Conservation (phyloP, 1,140 invertebrate genomes). For the Pissodes strobi region DNA sequence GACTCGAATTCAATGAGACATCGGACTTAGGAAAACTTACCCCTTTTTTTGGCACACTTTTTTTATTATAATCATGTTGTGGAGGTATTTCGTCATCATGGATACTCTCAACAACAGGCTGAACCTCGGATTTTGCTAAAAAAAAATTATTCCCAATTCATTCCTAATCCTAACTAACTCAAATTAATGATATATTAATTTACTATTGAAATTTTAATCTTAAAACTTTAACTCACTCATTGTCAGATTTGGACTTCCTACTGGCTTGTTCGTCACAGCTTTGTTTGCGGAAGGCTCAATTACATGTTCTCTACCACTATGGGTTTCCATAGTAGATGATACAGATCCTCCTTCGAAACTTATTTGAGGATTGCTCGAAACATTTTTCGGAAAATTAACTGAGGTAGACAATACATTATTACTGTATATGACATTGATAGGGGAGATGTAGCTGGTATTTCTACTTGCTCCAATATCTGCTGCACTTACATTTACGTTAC, state of each 20-base stretch:
- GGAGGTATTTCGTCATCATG: slow-evolving; percentile 4
- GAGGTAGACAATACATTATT: too few relatives aligned
- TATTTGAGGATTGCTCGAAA: not conserved
- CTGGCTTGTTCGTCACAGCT: not conserved
- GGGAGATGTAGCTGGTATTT: too few relatives aligned
- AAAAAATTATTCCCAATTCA: too few relatives aligned
- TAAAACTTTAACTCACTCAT: too few relatives aligned
- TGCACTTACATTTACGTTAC: too few relatives aligned
- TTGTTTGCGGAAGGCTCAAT: not conserved
- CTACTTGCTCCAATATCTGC: too few relatives aligned
- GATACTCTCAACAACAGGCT: slow-evolving; percentile 10
- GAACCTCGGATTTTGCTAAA: slow-evolving; percentile 4
- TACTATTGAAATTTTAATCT: not conserved
- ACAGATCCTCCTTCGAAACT: not conserved
- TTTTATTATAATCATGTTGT: slow-evolving; percentile 24
- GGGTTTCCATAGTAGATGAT: not conserved
- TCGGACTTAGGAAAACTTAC: slow-evolving; percentile 17
- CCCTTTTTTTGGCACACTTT: slow-evolving; percentile 36
- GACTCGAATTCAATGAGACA: too few relatives aligned
- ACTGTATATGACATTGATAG: too few relatives aligned
- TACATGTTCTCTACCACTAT: slow-evolving; percentile 10
- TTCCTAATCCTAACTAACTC: not conserved
- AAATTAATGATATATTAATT: not conserved
- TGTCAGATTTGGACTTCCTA: too few relatives aligned
- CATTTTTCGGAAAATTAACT: too few relatives aligned